Evolutionary conservation across 2,797 vertebrate species (phyloP), one percentile per base, ranked within the genome.

Genomic region (Botia kubotai): DNA sequence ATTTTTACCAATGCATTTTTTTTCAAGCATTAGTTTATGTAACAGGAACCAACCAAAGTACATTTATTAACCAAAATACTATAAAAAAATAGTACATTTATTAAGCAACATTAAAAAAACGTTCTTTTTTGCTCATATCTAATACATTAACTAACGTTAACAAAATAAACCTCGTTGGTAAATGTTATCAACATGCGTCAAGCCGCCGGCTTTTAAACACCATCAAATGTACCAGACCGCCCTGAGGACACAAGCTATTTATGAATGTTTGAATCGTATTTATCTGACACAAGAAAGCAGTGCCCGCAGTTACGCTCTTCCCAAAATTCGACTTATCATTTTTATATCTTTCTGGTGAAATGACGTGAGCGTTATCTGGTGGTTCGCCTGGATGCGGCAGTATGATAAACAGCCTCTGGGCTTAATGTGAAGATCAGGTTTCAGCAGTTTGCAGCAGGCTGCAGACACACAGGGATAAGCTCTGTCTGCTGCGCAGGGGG

Each of bases 391-490:
- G 60, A 58, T 66, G 71, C 71, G 68, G 71, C 63, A 80, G 63
- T 48, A 21, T 74, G 71, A 80, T 77, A 74, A 69, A 58, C 63
- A 69, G 70, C 71, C 79, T 36, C 52, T 52, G 67, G 43, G 77
- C 60, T 79, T 79, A 75, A 79, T 62, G 65, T 79, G 46, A 75
- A 68, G 75, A 77, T 77, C 66, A 72, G 53, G 67, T 11, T n/a
- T 87, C 85, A 87, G 80, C 80, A 79, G 83, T 71, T 89, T 86
- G 87, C 48, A 29, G 29, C 4, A 82, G 78, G 83, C 77, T 85
- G 88, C 90, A 88, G 87, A 88, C 88, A 87, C 12, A 5, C 75
- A 87, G 84, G 87, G 86, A 91, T 90, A 89, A 91, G 89, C 79
- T 78, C 81, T 86, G 78, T 83, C 72, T 78, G 80, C 74, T 82